Evolutionary conservation across 2,797 vertebrate species (phyloP).

Genomic region (Melanotaenia nigrans): DNA sequence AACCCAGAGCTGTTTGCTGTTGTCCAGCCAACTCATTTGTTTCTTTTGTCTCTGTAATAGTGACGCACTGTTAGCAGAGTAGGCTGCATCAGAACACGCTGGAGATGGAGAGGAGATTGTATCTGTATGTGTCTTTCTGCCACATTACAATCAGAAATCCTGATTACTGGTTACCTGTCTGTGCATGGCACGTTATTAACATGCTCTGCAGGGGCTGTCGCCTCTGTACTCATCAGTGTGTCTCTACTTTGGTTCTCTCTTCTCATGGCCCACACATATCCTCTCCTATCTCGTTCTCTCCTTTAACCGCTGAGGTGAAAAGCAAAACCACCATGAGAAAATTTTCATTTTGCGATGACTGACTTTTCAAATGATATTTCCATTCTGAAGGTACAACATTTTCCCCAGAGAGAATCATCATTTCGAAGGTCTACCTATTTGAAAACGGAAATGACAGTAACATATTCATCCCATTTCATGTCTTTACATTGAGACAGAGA

Average conservation of each 20-base stretch:
- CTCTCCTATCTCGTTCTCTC: constrained; percentile 41
- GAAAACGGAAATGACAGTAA: constrained; percentile 81
- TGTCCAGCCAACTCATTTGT: constrained; percentile 74
- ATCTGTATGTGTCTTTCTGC: constrained; percentile 55
- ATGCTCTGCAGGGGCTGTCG: constrained; percentile 72
- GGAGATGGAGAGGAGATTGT: constrained; percentile 55
- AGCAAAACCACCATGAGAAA: constrained; percentile 73
- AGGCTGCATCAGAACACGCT: constrained; percentile 58
- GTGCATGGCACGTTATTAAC: constrained; percentile 73
- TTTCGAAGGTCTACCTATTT: constrained; percentile 81
- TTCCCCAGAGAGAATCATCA: constrained; percentile 78
- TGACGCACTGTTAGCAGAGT: constrained; percentile 66
- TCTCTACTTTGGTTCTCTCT: constrained; percentile 42
- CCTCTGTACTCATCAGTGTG: constrained; percentile 59
- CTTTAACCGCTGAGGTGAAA: constrained; percentile 72
- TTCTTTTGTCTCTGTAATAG: constrained; percentile 73
- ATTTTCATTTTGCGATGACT: constrained; percentile 77
- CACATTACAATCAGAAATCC: constrained; percentile 67
- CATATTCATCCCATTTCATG: constrained; percentile 77
- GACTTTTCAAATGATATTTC: constrained; percentile 81
- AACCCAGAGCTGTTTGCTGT: constrained; percentile 71
- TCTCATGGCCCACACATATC: constrained; percentile 34
- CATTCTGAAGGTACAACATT: constrained; percentile 72
- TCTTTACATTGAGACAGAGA: constrained; percentile 55
- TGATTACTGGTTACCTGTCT: constrained; percentile 78